A percentile compares a stretch with the other conserved stretches of the same genome.
phyloP scores from a whole-genome alignment of 1,140 invertebrate genomes.

The Platorchestia sp. region DNA sequence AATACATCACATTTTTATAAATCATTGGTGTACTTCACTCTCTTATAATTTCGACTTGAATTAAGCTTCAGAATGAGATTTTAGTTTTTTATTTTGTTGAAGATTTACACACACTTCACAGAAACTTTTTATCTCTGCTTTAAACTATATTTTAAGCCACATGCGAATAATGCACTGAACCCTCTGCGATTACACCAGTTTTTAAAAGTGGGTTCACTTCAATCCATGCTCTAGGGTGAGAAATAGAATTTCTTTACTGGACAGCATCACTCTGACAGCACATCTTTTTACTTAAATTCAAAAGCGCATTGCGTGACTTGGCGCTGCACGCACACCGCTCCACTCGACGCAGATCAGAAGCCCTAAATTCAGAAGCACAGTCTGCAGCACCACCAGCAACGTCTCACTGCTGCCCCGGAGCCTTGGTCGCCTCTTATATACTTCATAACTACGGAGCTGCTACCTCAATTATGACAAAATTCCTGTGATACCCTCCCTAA shows the following conservation, averaged over 20 bases:
- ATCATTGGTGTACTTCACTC: not conserved
- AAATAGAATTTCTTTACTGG: not conserved
- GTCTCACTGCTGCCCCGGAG: conserved; percentile 60
- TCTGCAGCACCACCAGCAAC: conserved; percentile 53
- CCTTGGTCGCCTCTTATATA: conserved; percentile 66
- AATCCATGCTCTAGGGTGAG: not conserved
- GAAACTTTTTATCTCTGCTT: not conserved
- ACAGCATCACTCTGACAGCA: not conserved
- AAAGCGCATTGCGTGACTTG: not conserved
- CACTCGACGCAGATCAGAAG: no score
- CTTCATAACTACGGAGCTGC: conserved; percentile 65
- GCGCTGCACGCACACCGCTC: not conserved
- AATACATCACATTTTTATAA: no score
- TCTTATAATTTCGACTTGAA: not conserved
- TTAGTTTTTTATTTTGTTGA: no score
- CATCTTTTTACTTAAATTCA: not conserved
- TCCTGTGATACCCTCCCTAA: conserved; percentile 67
- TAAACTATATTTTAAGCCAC: not conserved
- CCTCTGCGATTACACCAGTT: not conserved
- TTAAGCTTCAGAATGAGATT: not conserved
- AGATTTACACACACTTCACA: not conserved
- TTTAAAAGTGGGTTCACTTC: not conserved
- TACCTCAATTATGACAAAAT: conserved; percentile 68
- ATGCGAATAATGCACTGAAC: not conserved
- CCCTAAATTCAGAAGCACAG: not conserved